phyloP scores from a whole-genome alignment of 2,113 vertebrate species.

The Pelecanus crispus region DNA sequence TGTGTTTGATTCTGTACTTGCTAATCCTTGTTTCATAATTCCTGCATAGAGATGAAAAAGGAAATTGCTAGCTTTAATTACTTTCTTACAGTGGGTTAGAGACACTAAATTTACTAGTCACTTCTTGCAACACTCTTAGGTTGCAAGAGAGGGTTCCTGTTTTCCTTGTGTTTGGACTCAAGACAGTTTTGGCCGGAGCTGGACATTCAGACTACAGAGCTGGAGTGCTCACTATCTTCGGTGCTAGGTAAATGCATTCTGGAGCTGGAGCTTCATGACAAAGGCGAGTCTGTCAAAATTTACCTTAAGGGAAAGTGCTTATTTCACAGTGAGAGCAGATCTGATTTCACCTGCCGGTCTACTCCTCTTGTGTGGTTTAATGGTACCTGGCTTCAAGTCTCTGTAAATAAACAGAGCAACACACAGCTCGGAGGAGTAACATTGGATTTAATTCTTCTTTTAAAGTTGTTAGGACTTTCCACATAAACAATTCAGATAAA shows the following conservation, averaged over 20 bases:
- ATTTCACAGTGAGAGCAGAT: background rate
- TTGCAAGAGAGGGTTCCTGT: background rate
- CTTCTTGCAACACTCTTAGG: background rate
- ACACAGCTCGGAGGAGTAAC: background rate
- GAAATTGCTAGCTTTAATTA: background rate
- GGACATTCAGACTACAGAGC: background rate
- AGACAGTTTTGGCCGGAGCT: background rate
- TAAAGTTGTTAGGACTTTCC: background rate
- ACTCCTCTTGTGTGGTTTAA: background rate
- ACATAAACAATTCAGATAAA: background rate
- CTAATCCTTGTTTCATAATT: background rate
- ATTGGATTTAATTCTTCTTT: background rate
- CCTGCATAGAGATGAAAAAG: background rate
- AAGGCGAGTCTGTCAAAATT: background rate
- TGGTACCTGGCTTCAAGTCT: background rate
- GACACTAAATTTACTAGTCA: background rate
- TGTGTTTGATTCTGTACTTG: background rate
- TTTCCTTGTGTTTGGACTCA: background rate
- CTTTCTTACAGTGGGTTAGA: background rate
- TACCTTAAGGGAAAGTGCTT: background rate
- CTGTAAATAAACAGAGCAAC: background rate
- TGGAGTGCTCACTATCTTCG: background rate
- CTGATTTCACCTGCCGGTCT: background rate
- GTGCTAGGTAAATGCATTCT: background rate
- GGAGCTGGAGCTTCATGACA: background rate